These are phyloP conservation scores for Atractosteus spatula DNA, from an alignment of 2,113 vertebrate genomes.

Conservation along the genomic window DNA sequence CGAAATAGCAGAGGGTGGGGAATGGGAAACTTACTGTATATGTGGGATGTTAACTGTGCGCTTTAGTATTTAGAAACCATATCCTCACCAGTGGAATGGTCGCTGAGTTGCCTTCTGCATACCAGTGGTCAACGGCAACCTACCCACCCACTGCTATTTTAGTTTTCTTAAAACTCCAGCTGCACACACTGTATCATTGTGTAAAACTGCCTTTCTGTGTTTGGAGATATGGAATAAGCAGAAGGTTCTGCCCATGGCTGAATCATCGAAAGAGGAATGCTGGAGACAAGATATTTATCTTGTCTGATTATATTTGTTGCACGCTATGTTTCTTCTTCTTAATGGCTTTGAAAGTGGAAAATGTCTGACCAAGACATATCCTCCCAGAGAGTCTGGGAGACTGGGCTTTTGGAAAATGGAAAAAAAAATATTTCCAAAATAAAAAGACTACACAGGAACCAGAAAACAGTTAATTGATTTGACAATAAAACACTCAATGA, in stretches of 20 bases:
- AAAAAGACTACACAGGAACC: neutral
- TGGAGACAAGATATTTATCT: slow-evolving; percentile 15
- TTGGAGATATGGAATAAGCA: neutral
- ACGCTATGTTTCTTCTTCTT: neutral
- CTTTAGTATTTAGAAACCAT: slow-evolving; percentile 51
- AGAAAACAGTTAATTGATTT: neutral
- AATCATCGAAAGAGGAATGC: slow-evolving; percentile 12
- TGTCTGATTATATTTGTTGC: slow-evolving; percentile 13
- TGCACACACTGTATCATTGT: slow-evolving; percentile 6
- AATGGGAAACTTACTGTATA: slow-evolving; percentile 46
- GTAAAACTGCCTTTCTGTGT: neutral
- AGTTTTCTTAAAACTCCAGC: slow-evolving; percentile 36
- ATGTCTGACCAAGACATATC: neutral
- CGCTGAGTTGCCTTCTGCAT: slow-evolving; percentile 65
- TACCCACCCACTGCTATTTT: slow-evolving; percentile 72
- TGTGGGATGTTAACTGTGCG: slow-evolving; percentile 55
- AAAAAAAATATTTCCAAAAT: slow-evolving; percentile 5
- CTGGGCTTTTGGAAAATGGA: slow-evolving; percentile 3
- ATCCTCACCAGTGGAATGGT: slow-evolving; percentile 52
- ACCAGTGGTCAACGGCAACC: slow-evolving; percentile 65
- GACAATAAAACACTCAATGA: neutral
- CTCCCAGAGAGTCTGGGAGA: too few relatives aligned
- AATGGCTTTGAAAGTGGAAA: neutral
- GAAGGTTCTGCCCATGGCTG: neutral
- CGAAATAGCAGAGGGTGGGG: slow-evolving; percentile 59